Conservation (phyloP, 2,888 invertebrate species). For the Drosophila falleni region DNA sequence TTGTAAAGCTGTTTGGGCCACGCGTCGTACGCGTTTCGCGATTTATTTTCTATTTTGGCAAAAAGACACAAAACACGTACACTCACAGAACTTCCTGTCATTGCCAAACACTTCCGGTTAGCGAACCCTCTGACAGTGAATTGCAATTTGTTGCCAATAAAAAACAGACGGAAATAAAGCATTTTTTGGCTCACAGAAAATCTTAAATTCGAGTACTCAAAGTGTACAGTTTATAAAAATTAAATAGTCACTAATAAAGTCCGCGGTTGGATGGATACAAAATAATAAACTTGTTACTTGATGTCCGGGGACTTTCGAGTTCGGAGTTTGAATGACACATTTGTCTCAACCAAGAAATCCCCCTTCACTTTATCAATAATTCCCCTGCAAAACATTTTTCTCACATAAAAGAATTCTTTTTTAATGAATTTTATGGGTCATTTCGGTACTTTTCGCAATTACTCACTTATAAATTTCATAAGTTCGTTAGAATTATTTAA, state of each 20-base stretch:
- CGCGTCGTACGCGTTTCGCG: constrained; percentile 30
- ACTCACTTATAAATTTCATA: neutral
- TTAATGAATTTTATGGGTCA: neutral
- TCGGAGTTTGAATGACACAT: no score
- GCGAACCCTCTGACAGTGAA: constrained; percentile 48
- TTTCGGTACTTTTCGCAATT: neutral
- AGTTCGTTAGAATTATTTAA: no score
- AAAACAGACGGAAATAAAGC: constrained; percentile 7
- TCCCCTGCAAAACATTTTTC: neutral
- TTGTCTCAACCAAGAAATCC: no score
- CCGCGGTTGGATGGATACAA: neutral
- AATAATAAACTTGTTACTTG: neutral
- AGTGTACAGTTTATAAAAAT: neutral
- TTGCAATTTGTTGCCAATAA: constrained; percentile 46
- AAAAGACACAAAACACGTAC: constrained; percentile 8
- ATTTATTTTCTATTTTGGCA: constrained; percentile 45
- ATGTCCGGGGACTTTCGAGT: no score
- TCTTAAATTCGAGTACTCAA: neutral
- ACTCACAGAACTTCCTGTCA: constrained; percentile 54
- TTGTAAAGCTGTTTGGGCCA: constrained; percentile 40
- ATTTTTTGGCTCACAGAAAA: constrained; percentile 8
- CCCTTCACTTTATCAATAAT: neutral
- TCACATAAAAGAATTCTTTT: no score
- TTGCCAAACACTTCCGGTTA: constrained; percentile 51
- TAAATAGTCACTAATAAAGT: no score